Percentiles rank a stretch among this genome's conserved stretches.
Conservation (phyloP, 37 sponge, comb jelly and placozoan species). For the Cliona cf. orientalis region DNA sequence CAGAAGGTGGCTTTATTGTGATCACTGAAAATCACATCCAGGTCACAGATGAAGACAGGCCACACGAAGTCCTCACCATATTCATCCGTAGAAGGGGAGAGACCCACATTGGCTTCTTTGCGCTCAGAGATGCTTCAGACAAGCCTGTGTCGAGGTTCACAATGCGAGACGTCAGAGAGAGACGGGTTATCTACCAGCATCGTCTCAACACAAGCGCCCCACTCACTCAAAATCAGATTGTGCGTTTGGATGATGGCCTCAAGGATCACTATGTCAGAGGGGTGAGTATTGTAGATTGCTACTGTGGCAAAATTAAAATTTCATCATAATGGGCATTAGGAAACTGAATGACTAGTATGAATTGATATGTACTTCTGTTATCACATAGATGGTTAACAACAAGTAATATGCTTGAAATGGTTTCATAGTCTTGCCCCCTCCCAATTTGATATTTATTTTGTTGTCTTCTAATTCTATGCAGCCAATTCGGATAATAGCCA, state of each 20-base stretch:
- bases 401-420: too few relatives aligned
- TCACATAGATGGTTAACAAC: too few relatives aligned
- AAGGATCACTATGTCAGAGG: background rate
- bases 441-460: too few relatives aligned
- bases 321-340: background rate
- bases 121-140: background rate
- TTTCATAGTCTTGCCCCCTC: too few relatives aligned
- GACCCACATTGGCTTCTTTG: slow-evolving; percentile 23
- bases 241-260: slow-evolving; percentile 2
- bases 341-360: too few relatives aligned
- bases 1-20: slow-evolving; percentile 43
- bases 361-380: too few relatives aligned
- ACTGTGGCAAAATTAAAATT: too few relatives aligned
- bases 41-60: slow-evolving; percentile 38
- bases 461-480: too few relatives aligned
- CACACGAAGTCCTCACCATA: slow-evolving; percentile 21
- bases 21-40: slow-evolving; percentile 25
- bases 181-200: slow-evolving; percentile 13
- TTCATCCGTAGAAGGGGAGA: background rate
- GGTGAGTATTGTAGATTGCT: slow-evolving; percentile 12
- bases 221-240: background rate
- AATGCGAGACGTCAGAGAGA: slow-evolving; percentile 5
- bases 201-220: background rate
- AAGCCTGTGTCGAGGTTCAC: background rate
- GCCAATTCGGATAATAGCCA: slow-evolving; percentile 35